Percentiles rank a stretch among this genome's conserved stretches.
Evolutionary conservation across 1,140 invertebrate species (phyloP).

Genomic region (Macrostomum lignano): DNA sequence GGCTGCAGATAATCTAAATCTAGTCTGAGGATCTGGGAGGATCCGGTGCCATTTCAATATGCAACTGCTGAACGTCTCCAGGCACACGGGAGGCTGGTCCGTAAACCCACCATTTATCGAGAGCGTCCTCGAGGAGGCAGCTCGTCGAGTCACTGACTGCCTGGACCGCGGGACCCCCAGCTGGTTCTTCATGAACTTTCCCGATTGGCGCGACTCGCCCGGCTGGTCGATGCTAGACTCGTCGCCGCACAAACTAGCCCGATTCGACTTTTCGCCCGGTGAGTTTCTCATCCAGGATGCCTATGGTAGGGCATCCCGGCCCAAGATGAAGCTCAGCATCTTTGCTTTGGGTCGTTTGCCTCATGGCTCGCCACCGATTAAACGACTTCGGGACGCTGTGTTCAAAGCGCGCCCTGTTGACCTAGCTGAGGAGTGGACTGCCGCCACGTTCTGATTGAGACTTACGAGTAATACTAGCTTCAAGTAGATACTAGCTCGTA

Average conservation of each 20-base stretch:
- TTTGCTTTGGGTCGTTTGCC: background rate
- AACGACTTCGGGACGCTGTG: too few relatives aligned
- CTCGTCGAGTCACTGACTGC: background rate
- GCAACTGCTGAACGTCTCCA: too few relatives aligned
- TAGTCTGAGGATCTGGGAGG: too few relatives aligned
- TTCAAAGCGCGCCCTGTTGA: too few relatives aligned
- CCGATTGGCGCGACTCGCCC: background rate
- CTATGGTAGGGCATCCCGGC: background rate
- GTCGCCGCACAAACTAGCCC: background rate
- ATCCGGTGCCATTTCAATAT: too few relatives aligned
- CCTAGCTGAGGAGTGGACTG: too few relatives aligned
- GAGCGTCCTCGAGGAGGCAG: background rate
- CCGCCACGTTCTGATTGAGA: too few relatives aligned
- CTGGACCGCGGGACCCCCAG: background rate
- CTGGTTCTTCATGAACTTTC: constrained; percentile 1
- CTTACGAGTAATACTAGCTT: too few relatives aligned
- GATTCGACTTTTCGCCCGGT: background rate
- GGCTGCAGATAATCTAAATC: too few relatives aligned
- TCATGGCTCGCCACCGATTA: too few relatives aligned
- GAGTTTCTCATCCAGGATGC: background rate
- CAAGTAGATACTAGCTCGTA: too few relatives aligned
- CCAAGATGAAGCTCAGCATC: background rate
- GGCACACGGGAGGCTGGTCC: constrained; percentile 1
- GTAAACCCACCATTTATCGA: background rate
- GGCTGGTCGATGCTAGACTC: background rate